Evolutionary conservation across 2,888 invertebrate species (phyloP), one percentile per base, ranked within the genome.

Genomic region (Eurois occulta): DNA sequence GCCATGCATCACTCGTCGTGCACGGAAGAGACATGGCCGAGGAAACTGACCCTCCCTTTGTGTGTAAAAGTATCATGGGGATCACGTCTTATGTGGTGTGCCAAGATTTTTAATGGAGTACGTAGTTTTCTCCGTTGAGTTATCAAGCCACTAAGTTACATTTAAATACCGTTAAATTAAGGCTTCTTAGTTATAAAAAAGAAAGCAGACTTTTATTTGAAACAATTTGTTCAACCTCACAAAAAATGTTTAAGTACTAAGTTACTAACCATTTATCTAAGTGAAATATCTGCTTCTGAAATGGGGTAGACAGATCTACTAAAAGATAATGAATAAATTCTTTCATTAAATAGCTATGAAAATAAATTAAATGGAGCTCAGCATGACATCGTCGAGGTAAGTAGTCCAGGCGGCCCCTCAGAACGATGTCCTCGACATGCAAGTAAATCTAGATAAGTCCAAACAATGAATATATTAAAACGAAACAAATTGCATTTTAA

Each of bases 391-490:
- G 72, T n/a, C 35, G 64, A 24, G 43, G 72, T 85, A 75, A 73
- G 65, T 74, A 76, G 64, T 43, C 43, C 60, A 13, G 52, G 62
- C 77, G 46, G 43, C 79, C 81, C 78, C 84, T 72, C 24, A 62
- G 13, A 71, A 64, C 86, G 72, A 77, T 75, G 81, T 88, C 84
- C 85, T 72, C 85, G 77, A 41, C 78, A 70, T 79, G 80, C 79
- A 73, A 82, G 66, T 84, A 86, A 78, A 87, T 88, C 88, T 84
- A 88, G 88, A 88, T 88, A 87, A 86, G 81, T 84, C 75, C 75
- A 84, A 87, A 81, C 88, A 88, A 88, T 84, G 87, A 88, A 88
- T 88, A 88, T 81, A 87, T 88, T 88, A 88, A 86, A 88, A 87
- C 58, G 73, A 82, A 88, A 88, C 87, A 88, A 88, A 88, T 88